Base-by-base conservation (phyloP, 2,113 vertebrate genomes). In the Benitochromis conjunctus region DNA sequence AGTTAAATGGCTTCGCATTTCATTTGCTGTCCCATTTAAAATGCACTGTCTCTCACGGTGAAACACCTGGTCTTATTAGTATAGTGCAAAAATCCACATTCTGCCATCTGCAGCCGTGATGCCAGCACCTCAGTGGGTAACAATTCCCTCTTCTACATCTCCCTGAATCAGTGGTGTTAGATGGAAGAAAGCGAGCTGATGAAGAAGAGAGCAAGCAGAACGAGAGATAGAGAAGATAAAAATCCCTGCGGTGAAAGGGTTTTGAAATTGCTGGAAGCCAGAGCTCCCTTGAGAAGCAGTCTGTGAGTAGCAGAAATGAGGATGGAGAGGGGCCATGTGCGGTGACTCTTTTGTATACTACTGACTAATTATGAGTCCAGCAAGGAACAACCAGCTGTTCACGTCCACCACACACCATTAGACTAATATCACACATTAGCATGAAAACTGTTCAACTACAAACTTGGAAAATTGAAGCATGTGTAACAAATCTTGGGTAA, bases 51-150 rank as follows among this genome's bases (percentile, higher is more conserved):
- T 94, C 89, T 88, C n/a, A 81, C 77, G 86, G 86, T 71, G 80
- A 56, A 93, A 94, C 93, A 94, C 88, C 93, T 95, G 94, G 86
- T 93, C 92, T 88, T 94, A 90, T 94, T 94, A 90, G 93, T 90
- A 91, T 74, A 90, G 81, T 18, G 48, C 92, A 92, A 81, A 92
- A 88, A 94, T 86, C 86, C 90, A 94, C 90, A 90, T 74, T 90
- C 91, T 91, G 88, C 90, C 93, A 92, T 88, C 92, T 95, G 93
- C 88, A 87, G 64, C 71, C n/a, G 29, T 88, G 83, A 93, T 92
- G 94, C 91, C 93, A 88, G 87, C 88, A 90, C 92, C 89, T 86
- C 87, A 11, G 89, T 87, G 89, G 90, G 90, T 69, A 79, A 87
- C 85, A 83, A 91, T 92, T 94, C 90, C 91, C 93, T 89, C 88